Evolutionary conservation across 2,113 vertebrate species (phyloP).

Genomic region (Rissa tridactyla): DNA sequence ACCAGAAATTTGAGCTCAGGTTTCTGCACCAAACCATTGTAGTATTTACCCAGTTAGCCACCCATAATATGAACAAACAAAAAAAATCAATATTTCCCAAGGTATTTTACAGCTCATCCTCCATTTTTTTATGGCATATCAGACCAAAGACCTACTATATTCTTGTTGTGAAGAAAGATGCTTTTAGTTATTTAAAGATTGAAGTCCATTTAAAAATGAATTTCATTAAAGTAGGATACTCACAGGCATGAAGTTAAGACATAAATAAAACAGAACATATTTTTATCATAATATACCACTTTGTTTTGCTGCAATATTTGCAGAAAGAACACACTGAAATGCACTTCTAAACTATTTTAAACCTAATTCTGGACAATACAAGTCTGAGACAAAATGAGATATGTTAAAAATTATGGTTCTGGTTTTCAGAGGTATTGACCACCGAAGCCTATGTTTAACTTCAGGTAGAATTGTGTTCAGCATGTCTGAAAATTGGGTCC

Average conservation of each 20-base stretch:
- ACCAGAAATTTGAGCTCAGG: neutral
- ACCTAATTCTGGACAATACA: neutral
- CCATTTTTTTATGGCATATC: neutral
- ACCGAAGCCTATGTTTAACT: neutral
- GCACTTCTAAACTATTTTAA: neutral
- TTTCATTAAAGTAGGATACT: neutral
- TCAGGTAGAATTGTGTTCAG: neutral
- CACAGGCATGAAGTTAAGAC: neutral
- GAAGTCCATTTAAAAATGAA: neutral
- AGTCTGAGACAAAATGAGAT: neutral
- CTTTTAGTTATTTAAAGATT: conserved; percentile 12
- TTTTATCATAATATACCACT: neutral
- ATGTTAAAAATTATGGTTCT: neutral
- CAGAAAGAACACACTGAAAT: neutral
- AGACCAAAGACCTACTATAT: neutral
- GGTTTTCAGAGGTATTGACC: neutral
- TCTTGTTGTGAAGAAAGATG: neutral
- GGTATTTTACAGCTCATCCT: neutral
- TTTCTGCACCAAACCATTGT: neutral
- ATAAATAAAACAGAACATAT: neutral
- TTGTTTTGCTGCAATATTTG: neutral
- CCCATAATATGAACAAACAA: neutral
- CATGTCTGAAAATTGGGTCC: neutral
- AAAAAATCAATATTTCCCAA: neutral
- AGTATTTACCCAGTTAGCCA: neutral